phyloP scores from a whole-genome alignment of 2,888 invertebrate species.

The Hoplodrina blanda region DNA sequence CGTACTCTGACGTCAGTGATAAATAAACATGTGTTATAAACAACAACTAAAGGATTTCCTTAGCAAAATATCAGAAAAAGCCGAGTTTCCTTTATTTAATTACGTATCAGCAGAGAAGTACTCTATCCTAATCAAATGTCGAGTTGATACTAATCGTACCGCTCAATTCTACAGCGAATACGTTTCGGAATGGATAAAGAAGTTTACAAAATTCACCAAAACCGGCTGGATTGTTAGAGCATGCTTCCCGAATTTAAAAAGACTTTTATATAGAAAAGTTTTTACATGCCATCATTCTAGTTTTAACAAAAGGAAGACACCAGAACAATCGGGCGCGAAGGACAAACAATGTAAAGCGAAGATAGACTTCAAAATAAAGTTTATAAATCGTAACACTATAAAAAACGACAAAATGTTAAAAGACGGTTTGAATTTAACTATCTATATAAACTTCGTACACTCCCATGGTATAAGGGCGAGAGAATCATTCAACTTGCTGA shows the following conservation, averaged over 20 bases:
- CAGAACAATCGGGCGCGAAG: constrained; percentile 24
- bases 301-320: constrained; percentile 59
- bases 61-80: constrained; percentile 61
- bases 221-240: constrained; percentile 65
- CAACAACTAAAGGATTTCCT: constrained; percentile 52
- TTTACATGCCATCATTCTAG: constrained; percentile 67
- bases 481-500: constrained; percentile 56
- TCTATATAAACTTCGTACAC: constrained; percentile 65
- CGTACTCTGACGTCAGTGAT: not conserved
- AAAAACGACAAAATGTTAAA: constrained; percentile 66
- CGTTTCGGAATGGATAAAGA: constrained; percentile 65
- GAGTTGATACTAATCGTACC: constrained; percentile 53
- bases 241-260: constrained; percentile 61
- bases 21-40: constrained; percentile 49
- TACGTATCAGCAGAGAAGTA: constrained; percentile 65
- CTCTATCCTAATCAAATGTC: constrained; percentile 61
- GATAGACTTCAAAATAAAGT: constrained; percentile 70
- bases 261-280: constrained; percentile 66
- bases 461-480: constrained; percentile 61
- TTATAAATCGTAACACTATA: constrained; percentile 65
- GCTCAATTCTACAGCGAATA: constrained; percentile 61
- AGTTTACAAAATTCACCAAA: constrained; percentile 70
- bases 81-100: constrained; percentile 60
- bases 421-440: constrained; percentile 66
- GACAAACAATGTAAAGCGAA: constrained; percentile 67